Conservation (phyloP, 1,140 invertebrate genomes). For the Teleopsis dalmanni region DNA sequence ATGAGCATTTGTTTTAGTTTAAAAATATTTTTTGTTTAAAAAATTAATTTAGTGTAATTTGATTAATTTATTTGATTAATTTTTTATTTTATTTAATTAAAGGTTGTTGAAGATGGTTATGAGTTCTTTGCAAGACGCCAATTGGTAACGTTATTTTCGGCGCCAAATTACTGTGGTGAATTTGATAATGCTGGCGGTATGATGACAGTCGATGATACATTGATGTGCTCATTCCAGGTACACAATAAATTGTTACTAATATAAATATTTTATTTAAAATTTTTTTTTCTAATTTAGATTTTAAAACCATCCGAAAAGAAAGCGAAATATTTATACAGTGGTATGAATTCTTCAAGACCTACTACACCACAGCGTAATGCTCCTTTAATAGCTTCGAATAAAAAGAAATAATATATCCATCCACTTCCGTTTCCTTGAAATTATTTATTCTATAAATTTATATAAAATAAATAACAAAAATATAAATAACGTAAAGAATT, state of each 20-base stretch:
- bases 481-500: constrained; percentile 10
- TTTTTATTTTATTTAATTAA: constrained; percentile 11
- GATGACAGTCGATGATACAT: constrained; percentile 99
- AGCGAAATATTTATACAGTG: constrained; percentile 95
- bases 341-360: constrained; percentile 70
- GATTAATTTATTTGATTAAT: too few species aligned
- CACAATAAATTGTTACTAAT: background rate
- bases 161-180: constrained; percentile 82
- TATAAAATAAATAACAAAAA: constrained; percentile 13
- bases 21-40: too few species aligned
- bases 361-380: constrained; percentile 82
- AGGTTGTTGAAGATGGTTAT: constrained; percentile 85
- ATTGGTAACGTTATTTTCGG: constrained; percentile 86
- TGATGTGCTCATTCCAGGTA: constrained; percentile 93
- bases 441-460: constrained; percentile 24
- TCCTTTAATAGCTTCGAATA: constrained; percentile 49
- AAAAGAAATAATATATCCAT: constrained; percentile 66
- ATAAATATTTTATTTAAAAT: background rate
- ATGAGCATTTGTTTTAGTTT: too few species aligned
- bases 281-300: constrained; percentile 59
- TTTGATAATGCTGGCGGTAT: constrained; percentile 93
- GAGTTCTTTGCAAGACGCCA: constrained; percentile 87
- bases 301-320: constrained; percentile 98
- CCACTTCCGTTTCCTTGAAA: constrained; percentile 45
- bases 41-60: too few species aligned